Base-by-base conservation (phyloP, 2,797 vertebrate genomes). In the Leucoraja ocellata region DNA sequence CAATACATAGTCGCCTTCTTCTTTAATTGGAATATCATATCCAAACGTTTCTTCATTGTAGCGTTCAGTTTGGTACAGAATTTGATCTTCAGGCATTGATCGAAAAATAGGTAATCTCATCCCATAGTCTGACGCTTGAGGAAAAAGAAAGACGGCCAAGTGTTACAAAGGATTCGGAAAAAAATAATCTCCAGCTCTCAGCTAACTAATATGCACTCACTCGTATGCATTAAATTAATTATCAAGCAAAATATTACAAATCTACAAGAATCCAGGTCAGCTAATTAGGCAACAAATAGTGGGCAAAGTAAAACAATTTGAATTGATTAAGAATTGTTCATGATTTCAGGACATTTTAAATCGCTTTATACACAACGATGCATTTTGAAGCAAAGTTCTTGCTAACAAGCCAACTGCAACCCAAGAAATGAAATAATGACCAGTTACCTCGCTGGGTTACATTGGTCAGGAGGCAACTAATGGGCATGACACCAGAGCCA, bases 31-130 rank as follows among this genome's bases (percentile, higher is more conserved):
- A 93, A 99, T 96, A 93, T 99, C 99, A 0, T 99, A 99, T 93
- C 98, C 98, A 94, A 99, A 99, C 1, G 97, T 99, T 95, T 99
- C 98, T 95, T 99, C 99, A 0, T 99, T 99, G 96, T 99, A 99
- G 93, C 99, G 97, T 94, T 99, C 99, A 0, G 99, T 99, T 95
- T 99, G 99, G 95, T 99, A 99, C 6, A 99, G 97, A 93, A 99
- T 96, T 96, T 99, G 99, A 95, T 99, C 99, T 80, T 99, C 98
- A 0, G 97, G 97, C 46, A 97, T 99, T 94, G 99, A 98, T 83
- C 99, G 97, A 94, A 99, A 95, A 94, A 99, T 99, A 0, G 99
- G 98, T 94, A 99, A 95, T 68, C 99, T 98, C 96, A 99, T 96
- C n/a, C 99, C 99, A 7, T 99, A 99, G 96, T 99, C 98, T 74